Percentiles rank a stretch among this genome's conserved stretches.
These are phyloP conservation scores for Lingula anatina DNA, from an alignment of 2,888 invertebrate genomes.

Conservation along the genomic window DNA sequence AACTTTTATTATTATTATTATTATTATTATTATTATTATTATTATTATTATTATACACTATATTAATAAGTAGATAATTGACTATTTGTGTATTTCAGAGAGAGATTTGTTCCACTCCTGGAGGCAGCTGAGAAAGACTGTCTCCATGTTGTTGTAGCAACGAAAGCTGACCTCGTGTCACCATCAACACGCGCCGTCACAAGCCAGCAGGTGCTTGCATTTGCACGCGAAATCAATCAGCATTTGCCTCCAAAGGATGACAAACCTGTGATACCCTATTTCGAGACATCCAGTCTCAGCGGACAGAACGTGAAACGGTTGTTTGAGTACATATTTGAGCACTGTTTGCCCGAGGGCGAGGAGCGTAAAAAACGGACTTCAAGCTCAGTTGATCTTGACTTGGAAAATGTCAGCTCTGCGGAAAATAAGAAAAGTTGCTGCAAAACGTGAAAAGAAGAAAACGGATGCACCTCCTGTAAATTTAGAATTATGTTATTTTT, in stretches of 20 bases:
- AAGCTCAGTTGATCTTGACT: too few relatives aligned
- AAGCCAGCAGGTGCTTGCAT: constrained; percentile 29
- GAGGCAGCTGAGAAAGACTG: constrained; percentile 37
- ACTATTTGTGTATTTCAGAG: constrained; percentile 27
- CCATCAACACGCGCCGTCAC: constrained; percentile 23
- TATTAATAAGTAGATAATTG: too few relatives aligned
- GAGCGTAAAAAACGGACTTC: too few relatives aligned
- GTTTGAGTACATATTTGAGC: constrained; percentile 45
- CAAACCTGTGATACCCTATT: constrained; percentile 33
- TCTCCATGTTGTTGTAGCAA: constrained; percentile 43
- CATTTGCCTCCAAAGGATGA: constrained; percentile 22
- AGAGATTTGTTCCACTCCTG: constrained; percentile 40
- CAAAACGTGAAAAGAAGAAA: too few relatives aligned
- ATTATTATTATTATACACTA: too few relatives aligned
- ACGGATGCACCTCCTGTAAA: too few relatives aligned
- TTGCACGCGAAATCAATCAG: constrained; percentile 31
- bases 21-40: too few relatives aligned
- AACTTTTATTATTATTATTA: too few relatives aligned
- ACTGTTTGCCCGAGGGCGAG: constrained; percentile 34
- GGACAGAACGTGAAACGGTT: constrained; percentile 38
- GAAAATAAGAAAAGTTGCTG: too few relatives aligned
- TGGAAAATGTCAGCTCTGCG: too few relatives aligned
- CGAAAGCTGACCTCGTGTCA: constrained; percentile 34
- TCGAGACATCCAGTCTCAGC: constrained; percentile 45
- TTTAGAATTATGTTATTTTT: too few relatives aligned